phyloP scores from a whole-genome alignment of 2,113 vertebrate species.

The Cyanoderma ruficeps region DNA sequence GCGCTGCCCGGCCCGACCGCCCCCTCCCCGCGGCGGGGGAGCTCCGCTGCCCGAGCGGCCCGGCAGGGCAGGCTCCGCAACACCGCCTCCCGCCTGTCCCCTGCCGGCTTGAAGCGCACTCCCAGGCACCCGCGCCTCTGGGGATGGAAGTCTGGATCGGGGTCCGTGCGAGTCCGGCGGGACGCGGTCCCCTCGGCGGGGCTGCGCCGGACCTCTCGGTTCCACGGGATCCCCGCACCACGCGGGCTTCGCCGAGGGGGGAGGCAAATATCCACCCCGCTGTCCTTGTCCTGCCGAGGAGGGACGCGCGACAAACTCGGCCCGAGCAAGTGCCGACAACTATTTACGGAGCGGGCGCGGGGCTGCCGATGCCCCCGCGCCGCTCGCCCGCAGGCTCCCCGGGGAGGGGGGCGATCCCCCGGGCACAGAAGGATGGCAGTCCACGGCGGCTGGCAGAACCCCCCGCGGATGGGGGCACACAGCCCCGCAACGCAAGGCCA shows the following conservation, averaged over 20 bases:
- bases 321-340: not conserved
- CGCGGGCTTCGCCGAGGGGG: not conserved
- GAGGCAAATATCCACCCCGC: not conserved
- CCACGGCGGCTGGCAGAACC: not conserved
- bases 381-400: not conserved
- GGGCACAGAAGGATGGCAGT: not conserved
- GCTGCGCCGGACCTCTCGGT: not conserved
- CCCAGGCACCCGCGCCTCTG: not conserved
- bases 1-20: not conserved
- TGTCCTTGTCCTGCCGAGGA: not conserved
- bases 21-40: not conserved
- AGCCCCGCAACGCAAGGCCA: not conserved
- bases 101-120: not conserved
- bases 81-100: not conserved
- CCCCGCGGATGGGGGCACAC: not conserved
- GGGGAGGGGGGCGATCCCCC: not conserved
- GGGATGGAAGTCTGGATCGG: constrained; percentile 2
- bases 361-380: not conserved
- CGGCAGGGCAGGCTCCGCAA: not conserved
- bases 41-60: not conserved
- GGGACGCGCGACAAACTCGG: not conserved
- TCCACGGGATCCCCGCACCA: not conserved
- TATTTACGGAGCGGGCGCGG: not conserved
- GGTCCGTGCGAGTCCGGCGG: not conserved
- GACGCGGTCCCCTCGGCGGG: not conserved